Evolutionary conservation across 1,140 invertebrate genomes (phyloP).

Genomic region (Trichoplusia ni): DNA sequence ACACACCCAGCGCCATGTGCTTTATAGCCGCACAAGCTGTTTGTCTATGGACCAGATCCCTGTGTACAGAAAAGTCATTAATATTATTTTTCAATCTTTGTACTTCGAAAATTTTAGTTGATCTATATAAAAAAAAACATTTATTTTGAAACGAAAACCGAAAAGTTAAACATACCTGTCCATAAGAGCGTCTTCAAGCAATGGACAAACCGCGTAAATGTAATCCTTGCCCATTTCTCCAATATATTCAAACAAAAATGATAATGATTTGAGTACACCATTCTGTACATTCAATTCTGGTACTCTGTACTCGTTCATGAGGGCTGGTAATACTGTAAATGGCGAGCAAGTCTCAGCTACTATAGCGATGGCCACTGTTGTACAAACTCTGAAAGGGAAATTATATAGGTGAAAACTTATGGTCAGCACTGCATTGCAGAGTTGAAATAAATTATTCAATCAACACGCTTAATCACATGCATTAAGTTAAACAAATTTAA

Average conservation of each 20-base stretch:
- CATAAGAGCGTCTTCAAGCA: conserved; percentile 99
- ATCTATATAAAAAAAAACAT: conserved; percentile 22
- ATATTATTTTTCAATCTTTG: not conserved
- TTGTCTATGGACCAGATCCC: conserved; percentile 99
- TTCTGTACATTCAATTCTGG: conserved; percentile 99
- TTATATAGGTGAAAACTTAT: too few relatives aligned
- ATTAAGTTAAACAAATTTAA: not conserved
- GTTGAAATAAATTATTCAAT: too few relatives aligned
- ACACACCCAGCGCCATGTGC: conserved; percentile 99
- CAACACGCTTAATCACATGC: not conserved
- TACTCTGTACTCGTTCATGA: conserved; percentile 99
- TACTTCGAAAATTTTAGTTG: not conserved
- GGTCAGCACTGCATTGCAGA: too few relatives aligned
- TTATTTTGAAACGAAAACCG: too few relatives aligned
- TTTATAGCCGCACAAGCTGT: conserved; percentile 99
- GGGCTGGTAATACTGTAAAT: conserved; percentile 98
- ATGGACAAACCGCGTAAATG: conserved; percentile 98
- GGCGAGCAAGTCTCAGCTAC: conserved; percentile 99
- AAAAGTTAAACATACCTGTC: conserved; percentile 92
- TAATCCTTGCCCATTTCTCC: conserved; percentile 99
- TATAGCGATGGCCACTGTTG: conserved; percentile 99
- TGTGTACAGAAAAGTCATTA: conserved; percentile 51
- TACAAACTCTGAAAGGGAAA: conserved; percentile 90
- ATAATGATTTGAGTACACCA: conserved; percentile 98
- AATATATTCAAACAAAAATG: conserved; percentile 99